These are phyloP conservation scores for Geotria australis DNA, from an alignment of 2,797 vertebrate species.

Conservation along the genomic window DNA sequence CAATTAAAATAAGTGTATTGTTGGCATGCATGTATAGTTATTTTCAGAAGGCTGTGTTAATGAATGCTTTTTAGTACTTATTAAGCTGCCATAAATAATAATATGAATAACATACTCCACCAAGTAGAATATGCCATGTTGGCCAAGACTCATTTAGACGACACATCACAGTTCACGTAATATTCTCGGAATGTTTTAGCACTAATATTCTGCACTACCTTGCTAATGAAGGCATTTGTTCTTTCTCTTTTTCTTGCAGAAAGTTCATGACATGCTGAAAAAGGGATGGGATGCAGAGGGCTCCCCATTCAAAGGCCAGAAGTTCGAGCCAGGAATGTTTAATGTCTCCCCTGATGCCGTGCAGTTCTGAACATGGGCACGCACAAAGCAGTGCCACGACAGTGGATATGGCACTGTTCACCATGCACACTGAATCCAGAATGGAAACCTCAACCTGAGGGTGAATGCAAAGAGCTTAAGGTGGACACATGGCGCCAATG, in stretches of 20 bases:
- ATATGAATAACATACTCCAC: too few species aligned
- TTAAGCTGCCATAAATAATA: too few species aligned
- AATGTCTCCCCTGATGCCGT: conserved; percentile 72
- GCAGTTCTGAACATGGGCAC: conserved; percentile 34
- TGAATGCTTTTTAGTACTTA: too few species aligned
- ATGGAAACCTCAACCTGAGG: too few species aligned
- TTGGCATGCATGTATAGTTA: too few species aligned
- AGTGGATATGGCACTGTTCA: background rate
- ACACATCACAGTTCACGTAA: background rate
- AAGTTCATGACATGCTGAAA: conserved; percentile 93
- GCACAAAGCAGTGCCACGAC: background rate
- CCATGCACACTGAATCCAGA: background rate
- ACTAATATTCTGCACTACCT: too few species aligned
- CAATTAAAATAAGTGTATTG: too few species aligned
- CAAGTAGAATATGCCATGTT: background rate
- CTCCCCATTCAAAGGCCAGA: conserved; percentile 70
- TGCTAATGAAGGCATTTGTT: conserved; percentile 1
- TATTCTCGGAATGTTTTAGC: too few species aligned
- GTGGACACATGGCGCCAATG: too few species aligned
- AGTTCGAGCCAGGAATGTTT: conserved; percentile 80
- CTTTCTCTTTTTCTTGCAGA: conserved; percentile 19
- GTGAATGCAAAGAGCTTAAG: too few species aligned
- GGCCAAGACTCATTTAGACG: background rate
- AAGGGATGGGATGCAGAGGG: conserved; percentile 93
- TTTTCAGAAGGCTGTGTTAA: too few species aligned